Evolutionary conservation across 1,140 invertebrate species (phyloP).

Genomic region (Drosophila biarmipes): DNA sequence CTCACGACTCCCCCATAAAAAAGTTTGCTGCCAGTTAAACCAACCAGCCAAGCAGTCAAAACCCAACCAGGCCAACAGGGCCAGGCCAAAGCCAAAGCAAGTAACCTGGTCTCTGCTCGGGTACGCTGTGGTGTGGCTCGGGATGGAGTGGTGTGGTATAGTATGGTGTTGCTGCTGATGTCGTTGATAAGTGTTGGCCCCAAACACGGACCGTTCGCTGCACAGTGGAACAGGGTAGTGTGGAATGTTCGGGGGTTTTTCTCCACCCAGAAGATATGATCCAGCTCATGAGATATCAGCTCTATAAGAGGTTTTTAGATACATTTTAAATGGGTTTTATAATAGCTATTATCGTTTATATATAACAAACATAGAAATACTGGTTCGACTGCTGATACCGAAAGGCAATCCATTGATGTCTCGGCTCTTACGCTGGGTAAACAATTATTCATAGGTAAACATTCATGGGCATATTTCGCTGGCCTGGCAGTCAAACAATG

Average conservation of each 20-base stretch:
- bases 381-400: slow-evolving; percentile 16
- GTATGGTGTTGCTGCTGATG: slow-evolving; percentile 67
- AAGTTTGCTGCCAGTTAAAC: slow-evolving; percentile 66
- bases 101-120: slow-evolving; percentile 44
- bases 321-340: too few relatives aligned
- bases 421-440: slow-evolving; percentile 28
- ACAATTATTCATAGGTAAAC: slow-evolving; percentile 49
- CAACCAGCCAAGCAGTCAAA: slow-evolving; percentile 50
- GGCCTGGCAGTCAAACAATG: slow-evolving; percentile 23
- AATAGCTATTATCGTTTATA: too few relatives aligned
- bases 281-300: too few relatives aligned
- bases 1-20: slow-evolving; percentile 74
- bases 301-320: not conserved
- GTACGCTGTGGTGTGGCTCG: slow-evolving; percentile 13
- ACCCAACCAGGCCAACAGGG: slow-evolving; percentile 53
- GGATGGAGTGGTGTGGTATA: slow-evolving; percentile 14
- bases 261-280: too few relatives aligned
- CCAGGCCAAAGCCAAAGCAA: slow-evolving; percentile 37
- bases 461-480: slow-evolving; percentile 38
- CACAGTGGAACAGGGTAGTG: slow-evolving; percentile 47
- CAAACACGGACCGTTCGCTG: slow-evolving; percentile 52
- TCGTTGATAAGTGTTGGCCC: slow-evolving; percentile 80
- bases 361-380: too few relatives aligned
- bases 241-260: not conserved
- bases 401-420: slow-evolving; percentile 43